Evolutionary conservation across 2,797 vertebrate species (phyloP), one percentile per base, ranked within the genome.

Genomic region (Scomberomorus guttatus): DNA sequence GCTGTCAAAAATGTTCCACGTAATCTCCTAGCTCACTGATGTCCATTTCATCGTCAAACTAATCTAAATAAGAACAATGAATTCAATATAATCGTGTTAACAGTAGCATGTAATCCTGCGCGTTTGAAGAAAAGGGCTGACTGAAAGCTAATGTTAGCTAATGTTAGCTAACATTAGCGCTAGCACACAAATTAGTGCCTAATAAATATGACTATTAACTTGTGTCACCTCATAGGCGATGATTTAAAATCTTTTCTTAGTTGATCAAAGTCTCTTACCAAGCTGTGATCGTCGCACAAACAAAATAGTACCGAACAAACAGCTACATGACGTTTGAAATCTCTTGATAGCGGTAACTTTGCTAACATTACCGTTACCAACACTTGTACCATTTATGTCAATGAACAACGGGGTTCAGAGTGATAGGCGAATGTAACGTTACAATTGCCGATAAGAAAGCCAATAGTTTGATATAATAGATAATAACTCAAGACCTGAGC

Each of bases 91-190:
- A 12, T 4, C 13, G 0, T 13, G 51, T 46, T 12, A 14, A 17
- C 4, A 5, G 6, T 12, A 14, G 4, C 15, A 7, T 59, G 50
- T 66, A 32, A 34, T 24, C 32, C 8, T 25, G 17, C 6, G 24
- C 9, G 18, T 60, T 56, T 52, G 12, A 27, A 5, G 34, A 58
- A 20, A 14, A 32, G 56, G 11, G 20, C n/a, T 68, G 6, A 27
- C n/a, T 25, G 6, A 54, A 54, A 34, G 10, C n/a, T n/a, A n/a
- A n/a, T n/a, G n/a, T n/a, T n/a, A 10, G 67, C 69, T 84, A 86
- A 42, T 34, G 4, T 0, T 0, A 15, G 72, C 73, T 81, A 77
- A 57, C 17, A 15, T 32, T 44, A 64, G 29, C 46, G 20, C 18
- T 61, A 69, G 37, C 22, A 56, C 57, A 61, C 29, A 74, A 37